These are phyloP conservation scores for Struthidea cinerea DNA, from an alignment of 2,113 vertebrate species.

Conservation along the genomic window DNA sequence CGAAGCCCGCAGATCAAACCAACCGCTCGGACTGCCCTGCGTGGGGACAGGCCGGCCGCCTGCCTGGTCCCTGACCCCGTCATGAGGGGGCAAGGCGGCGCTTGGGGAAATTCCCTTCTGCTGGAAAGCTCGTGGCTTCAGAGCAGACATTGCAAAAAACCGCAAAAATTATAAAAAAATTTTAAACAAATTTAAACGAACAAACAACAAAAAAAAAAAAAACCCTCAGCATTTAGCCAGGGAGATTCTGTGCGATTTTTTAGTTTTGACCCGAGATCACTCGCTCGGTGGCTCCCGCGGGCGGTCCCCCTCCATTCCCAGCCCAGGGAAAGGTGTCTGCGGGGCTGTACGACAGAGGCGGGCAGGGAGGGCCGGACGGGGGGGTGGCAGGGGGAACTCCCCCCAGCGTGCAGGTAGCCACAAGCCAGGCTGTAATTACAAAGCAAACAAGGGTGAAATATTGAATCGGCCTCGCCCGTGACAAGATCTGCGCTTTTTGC, in stretches of 20 bases:
- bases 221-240: neutral
- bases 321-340: neutral
- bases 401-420: conserved; percentile 54
- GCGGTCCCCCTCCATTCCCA: neutral
- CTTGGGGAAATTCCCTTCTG: neutral
- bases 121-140: neutral
- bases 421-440: conserved; percentile 70
- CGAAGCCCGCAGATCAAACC: neutral
- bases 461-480: conserved; percentile 63
- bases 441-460: conserved; percentile 77
- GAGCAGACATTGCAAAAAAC: neutral
- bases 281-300: neutral
- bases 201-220: neutral
- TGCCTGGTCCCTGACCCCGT: neutral
- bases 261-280: neutral
- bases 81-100: neutral
- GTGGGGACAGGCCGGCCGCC: neutral
- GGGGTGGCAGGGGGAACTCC: neutral
- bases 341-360: neutral
- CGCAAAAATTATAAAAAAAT: no score
- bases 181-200: no score
- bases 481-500: conserved; percentile 73
- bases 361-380: neutral
- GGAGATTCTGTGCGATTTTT: neutral
- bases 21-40: neutral